Conservation (phyloP, 2,113 vertebrate genomes). For the Leucopsar rothschildi region DNA sequence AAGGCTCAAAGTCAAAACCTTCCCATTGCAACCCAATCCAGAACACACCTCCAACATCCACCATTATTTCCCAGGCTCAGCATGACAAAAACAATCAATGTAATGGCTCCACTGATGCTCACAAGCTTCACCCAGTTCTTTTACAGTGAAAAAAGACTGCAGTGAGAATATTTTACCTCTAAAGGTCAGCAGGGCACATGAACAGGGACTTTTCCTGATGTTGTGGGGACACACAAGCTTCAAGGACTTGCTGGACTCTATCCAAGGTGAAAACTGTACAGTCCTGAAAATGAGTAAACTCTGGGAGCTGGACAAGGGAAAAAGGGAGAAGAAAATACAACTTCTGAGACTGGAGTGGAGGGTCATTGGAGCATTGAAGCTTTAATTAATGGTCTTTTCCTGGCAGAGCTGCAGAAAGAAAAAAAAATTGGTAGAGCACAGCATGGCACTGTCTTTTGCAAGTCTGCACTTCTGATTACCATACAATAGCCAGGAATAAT, state of each 20-base stretch:
- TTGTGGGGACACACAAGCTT: neutral
- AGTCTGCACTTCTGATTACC: neutral
- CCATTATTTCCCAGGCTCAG: neutral
- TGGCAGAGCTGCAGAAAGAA: neutral
- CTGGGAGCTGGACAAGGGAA: neutral
- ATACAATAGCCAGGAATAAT: neutral
- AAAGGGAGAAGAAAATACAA: neutral
- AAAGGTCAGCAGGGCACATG: rapidly evolving
- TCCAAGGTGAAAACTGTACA: neutral
- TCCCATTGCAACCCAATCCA: neutral
- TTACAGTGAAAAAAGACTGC: neutral
- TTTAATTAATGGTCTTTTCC: slow-evolving; percentile 20
- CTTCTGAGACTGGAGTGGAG: neutral
- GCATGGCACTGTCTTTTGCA: neutral
- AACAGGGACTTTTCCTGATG: neutral
- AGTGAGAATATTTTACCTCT: neutral
- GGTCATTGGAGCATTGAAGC: rapidly evolving
- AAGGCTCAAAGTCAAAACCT: neutral
- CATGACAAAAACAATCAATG: neutral
- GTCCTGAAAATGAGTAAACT: neutral
- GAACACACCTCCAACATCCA: neutral
- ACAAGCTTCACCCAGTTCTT: neutral
- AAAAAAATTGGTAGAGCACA: neutral
- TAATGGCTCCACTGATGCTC: neutral
- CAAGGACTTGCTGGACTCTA: neutral